These are phyloP conservation scores for Archivesica marissinica DNA, from an alignment of 1,140 invertebrate species.

Conservation along the genomic window DNA sequence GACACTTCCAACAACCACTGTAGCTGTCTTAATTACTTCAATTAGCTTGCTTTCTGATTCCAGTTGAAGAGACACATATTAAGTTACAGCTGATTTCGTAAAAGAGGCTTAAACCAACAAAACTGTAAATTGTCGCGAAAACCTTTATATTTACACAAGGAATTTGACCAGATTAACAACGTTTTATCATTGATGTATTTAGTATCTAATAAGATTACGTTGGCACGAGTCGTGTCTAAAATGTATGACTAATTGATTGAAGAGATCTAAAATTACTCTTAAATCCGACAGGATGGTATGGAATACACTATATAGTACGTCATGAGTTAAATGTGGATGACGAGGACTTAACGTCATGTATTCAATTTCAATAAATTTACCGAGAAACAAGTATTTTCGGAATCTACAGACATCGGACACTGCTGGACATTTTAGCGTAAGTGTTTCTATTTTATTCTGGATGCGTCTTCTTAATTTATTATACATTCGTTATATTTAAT, in stretches of 20 bases:
- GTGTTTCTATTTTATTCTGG: no score
- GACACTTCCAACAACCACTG: background rate
- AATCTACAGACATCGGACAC: no score
- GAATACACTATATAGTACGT: no score
- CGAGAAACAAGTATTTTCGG: no score
- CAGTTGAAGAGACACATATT: background rate
- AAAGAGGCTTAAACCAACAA: constrained; percentile 2
- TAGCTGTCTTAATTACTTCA: background rate
- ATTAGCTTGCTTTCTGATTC: background rate
- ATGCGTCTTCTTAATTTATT: no score
- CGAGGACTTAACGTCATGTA: no score
- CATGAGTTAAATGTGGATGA: no score
- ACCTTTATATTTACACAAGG: constrained; percentile 15
- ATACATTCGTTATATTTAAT: no score
- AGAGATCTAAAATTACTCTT: no score
- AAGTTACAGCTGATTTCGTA: constrained; percentile 4
- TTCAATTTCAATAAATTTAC: no score
- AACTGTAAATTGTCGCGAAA: constrained; percentile 28
- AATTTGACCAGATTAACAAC: constrained; percentile 25
- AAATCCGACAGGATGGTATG: no score
- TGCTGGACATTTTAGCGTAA: no score
- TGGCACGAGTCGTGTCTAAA: constrained; percentile 12
- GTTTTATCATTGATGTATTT: constrained; percentile 22
- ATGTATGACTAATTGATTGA: background rate
- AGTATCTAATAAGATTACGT: constrained; percentile 14